Evolutionary conservation across 1,140 invertebrate species (phyloP), one percentile per base, ranked within the genome.

Genomic region (Ceratoteleas bidentatus): DNA sequence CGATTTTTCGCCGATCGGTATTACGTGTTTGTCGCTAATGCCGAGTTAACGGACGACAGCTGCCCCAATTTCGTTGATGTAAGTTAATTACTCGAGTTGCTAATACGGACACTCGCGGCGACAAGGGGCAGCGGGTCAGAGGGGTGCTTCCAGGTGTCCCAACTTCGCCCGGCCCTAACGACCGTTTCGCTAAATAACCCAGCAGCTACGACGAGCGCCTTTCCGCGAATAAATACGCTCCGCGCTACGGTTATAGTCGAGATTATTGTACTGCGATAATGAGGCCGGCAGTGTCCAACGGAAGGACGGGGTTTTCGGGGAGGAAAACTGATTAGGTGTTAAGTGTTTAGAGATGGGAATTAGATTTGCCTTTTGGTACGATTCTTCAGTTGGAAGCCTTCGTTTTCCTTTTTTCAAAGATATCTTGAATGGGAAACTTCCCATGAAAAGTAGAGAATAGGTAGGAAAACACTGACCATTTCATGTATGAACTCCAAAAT

Each of bases 31-130:
- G 57, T 64, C 14, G 49, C 5, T 38, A 34, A 52, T 43, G 10
- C 14, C 14, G 45, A 54, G 9, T 36, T 56, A 72, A 47, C 40
- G 13, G 32, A 57, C 49, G 50, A 72, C 57, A 56, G 54, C 11
- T 65, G 70, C 53, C 60, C 50, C 53, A 65, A 65, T 64, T 74
- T 52, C 61, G 54, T 43, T 47, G 61, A 65, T 58, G 70, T 53
- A 32, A 64, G 49, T 74, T 74, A 45, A 74, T 74, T 74, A 74
- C 54, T 58, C 36, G 13, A 58, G 52, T 52, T 74, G 58, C 24
- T 40, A 43, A 33, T 13, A 24, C 8, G 36, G 58, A 49, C 56
- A 56, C 69, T 64, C 40, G 40, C 40, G 40, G 33, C 52, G 64
- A 64, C 69, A 54, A 62, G 50, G 36, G 4, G 50, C n/a, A 4